phyloP scores from a whole-genome alignment of 2,888 invertebrate species.

The Netelia virgata region DNA sequence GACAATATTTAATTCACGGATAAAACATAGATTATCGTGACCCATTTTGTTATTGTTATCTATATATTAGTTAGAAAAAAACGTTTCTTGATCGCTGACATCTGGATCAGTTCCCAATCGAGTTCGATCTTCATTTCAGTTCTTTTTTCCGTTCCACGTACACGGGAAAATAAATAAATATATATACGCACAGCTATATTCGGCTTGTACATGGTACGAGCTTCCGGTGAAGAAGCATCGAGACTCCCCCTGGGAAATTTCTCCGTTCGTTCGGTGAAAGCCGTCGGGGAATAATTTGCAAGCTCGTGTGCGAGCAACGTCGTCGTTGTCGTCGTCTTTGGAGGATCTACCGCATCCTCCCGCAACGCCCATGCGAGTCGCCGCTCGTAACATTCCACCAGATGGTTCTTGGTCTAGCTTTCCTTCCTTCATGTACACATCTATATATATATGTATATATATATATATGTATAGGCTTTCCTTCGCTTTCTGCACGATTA shows the following conservation, averaged over 20 bases:
- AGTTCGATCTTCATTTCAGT: conserved; percentile 7
- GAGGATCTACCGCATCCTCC: conserved; percentile 75
- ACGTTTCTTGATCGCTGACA: neutral
- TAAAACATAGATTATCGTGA: neutral
- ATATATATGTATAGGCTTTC: conserved; percentile 7
- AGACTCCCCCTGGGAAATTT: conserved; percentile 77
- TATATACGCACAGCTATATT: too few relatives aligned
- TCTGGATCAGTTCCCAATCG: neutral
- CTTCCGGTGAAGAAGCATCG: conserved; percentile 19
- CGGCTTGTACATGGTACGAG: neutral
- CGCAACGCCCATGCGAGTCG: conserved; percentile 75
- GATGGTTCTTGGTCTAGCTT: conserved; percentile 34
- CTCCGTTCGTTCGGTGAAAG: conserved; percentile 73
- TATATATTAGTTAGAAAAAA: too few relatives aligned
- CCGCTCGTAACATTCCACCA: conserved; percentile 70
- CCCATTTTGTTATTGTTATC: neutral
- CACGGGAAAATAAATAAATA: too few relatives aligned
- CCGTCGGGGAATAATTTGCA: conserved; percentile 81
- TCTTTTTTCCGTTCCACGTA: neutral
- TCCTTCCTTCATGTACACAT: neutral
- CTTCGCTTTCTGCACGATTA: conserved; percentile 52
- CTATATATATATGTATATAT: neutral
- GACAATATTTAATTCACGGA: neutral
- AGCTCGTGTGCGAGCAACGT: conserved; percentile 70
- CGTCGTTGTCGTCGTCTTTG: conserved; percentile 68